A percentile compares a stretch with the other conserved stretches of the same genome.
These are phyloP conservation scores for Esox niger DNA, from an alignment of 2,113 vertebrate genomes.

Conservation along the genomic window DNA sequence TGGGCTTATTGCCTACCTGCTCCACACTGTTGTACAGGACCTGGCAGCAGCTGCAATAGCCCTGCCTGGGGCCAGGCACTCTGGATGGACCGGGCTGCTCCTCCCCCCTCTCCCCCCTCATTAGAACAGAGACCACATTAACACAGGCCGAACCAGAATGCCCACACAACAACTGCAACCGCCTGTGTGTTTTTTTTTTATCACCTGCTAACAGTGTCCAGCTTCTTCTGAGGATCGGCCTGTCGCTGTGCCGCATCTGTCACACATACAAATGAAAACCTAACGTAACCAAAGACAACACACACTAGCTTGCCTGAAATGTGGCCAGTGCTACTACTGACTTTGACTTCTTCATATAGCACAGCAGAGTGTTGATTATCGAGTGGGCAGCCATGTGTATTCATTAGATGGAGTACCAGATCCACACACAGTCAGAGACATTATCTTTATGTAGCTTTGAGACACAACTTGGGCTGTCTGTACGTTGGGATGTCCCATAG, in stretches of 20 bases:
- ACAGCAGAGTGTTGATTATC: too few species aligned
- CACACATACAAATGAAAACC: background rate
- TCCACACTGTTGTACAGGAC: constrained; percentile 84
- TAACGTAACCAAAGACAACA: background rate
- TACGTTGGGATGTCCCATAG: too few species aligned
- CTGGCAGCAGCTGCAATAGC: constrained; percentile 89
- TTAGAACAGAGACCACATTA: constrained; percentile 9
- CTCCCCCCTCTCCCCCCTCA: constrained; percentile 50
- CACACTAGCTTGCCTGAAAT: background rate
- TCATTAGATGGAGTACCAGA: too few species aligned
- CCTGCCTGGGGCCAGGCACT: constrained; percentile 71
- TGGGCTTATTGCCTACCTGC: constrained; percentile 72
- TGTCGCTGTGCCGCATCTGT: constrained; percentile 42
- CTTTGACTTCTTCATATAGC: too few species aligned
- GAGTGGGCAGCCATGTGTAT: too few species aligned
- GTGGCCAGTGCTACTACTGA: too few species aligned
- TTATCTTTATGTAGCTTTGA: too few species aligned
- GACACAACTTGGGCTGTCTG: too few species aligned
- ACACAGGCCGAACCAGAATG: background rate
- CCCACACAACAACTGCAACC: background rate
- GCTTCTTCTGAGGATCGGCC: constrained; percentile 19
- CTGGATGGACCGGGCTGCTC: constrained; percentile 63
- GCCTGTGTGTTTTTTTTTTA: constrained; percentile 14
- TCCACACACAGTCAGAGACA: background rate
- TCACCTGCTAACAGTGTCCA: constrained; percentile 48